These are phyloP conservation scores for Eubucco bourcierii DNA, from an alignment of 2,113 vertebrate genomes.

Conservation along the genomic window DNA sequence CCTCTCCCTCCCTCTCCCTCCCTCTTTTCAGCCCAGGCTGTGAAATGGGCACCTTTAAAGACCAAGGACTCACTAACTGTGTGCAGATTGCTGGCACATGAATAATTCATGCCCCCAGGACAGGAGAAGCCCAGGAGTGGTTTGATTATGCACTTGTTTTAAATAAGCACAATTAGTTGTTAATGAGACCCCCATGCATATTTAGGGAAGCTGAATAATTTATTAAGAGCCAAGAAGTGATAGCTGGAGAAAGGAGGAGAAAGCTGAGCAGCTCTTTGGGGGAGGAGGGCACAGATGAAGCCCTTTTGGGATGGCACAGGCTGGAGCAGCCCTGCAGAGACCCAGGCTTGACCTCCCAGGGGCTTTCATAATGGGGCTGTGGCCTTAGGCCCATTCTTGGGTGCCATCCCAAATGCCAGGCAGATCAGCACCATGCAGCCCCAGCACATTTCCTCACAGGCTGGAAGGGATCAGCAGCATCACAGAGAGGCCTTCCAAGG, in stretches of 20 bases:
- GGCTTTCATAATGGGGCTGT: neutral
- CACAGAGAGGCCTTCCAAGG: neutral
- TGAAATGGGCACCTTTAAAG: constrained; percentile 26
- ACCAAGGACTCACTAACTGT: constrained; percentile 61
- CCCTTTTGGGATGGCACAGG: neutral
- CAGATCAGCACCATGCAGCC: neutral
- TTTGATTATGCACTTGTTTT: constrained; percentile 72
- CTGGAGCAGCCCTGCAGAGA: neutral
- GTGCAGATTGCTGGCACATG: constrained; percentile 46
- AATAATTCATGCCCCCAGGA: constrained; percentile 59
- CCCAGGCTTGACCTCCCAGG: neutral
- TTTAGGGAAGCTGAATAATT: constrained; percentile 71
- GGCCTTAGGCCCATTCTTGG: neutral
- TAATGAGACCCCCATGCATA: constrained; percentile 72
- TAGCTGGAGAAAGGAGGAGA: constrained; percentile 6
- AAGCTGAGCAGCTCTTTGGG: neutral
- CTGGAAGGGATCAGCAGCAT: neutral
- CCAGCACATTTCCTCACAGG: neutral
- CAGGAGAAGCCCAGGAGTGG: constrained; percentile 44
- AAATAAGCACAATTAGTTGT: constrained; percentile 74
- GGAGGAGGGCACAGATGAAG: constrained; percentile 33
- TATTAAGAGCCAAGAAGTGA: constrained; percentile 49
- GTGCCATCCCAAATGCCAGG: neutral
- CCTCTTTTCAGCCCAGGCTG: neutral
- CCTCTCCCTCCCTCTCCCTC: too few relatives aligned